These are phyloP conservation scores for Rallus limicola DNA, from an alignment of 2,113 vertebrate species.

Conservation along the genomic window DNA sequence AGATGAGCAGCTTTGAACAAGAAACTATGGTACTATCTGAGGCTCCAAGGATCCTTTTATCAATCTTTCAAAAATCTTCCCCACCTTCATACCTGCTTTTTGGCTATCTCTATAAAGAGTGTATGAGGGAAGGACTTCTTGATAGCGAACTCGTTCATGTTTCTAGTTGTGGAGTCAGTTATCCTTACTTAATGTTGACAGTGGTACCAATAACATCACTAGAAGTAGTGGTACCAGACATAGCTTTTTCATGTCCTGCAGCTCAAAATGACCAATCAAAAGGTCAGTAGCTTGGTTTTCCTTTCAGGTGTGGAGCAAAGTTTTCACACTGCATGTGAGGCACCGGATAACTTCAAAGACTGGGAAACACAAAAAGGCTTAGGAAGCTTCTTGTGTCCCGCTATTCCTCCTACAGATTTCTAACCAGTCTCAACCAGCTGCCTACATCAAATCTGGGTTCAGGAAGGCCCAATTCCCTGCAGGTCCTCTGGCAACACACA, in stretches of 20 bases:
- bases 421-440: conserved; percentile 42
- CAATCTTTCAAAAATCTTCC: not conserved
- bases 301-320: conserved; percentile 12
- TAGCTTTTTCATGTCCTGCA: not conserved
- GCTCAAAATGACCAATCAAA: conserved; percentile 7
- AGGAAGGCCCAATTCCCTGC: conserved; percentile 16
- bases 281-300: conserved; percentile 8
- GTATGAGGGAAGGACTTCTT: not conserved
- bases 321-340: not conserved
- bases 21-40: not conserved
- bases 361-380: conserved; percentile 47
- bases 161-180: not conserved
- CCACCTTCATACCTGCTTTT: not conserved
- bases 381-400: not conserved
- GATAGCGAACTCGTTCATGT: not conserved
- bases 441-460: conserved; percentile 27
- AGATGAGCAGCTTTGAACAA: not conserved
- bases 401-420: conserved; percentile 36
- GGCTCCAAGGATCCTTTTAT: not conserved
- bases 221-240: not conserved
- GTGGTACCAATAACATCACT: not conserved
- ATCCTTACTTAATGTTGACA: not conserved
- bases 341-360: conserved; percentile 35
- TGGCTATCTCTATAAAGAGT: not conserved
- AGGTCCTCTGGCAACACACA: conserved; percentile 45